A percentile compares a stretch with the other conserved stretches of the same genome.
phyloP scores from a whole-genome alignment of 2,888 invertebrate genomes.

The Cremastobaeus sp. region DNA sequence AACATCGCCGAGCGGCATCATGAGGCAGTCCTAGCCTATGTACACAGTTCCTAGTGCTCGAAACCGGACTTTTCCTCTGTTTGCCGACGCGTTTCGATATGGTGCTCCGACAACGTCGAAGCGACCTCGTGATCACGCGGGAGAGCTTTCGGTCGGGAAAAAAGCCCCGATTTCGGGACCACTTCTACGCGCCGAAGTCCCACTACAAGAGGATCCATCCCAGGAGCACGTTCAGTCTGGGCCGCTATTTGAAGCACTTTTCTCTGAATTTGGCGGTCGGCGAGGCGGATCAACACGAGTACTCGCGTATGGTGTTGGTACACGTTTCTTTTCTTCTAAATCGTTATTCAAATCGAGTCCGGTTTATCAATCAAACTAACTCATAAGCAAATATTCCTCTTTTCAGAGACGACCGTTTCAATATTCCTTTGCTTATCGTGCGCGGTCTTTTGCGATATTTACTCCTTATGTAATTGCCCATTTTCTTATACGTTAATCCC shows the following conservation, averaged over 20 bases:
- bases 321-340: conserved; percentile 23
- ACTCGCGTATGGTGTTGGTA: conserved; percentile 48
- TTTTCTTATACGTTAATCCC: no score
- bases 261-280: conserved; percentile 9
- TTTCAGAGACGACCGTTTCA: no score
- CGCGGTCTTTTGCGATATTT: no score
- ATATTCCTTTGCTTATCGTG: no score
- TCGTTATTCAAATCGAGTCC: no score
- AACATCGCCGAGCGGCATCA: no score
- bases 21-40: no score
- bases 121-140: conserved; percentile 17
- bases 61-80: no score
- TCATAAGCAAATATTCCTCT: no score
- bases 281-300: conserved; percentile 29
- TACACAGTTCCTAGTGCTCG: no score
- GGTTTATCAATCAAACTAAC: no score
- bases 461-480: no score
- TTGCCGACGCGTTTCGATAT: conserved; percentile 20
- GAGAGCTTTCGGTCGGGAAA: conserved; percentile 17
- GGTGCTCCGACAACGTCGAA: conserved; percentile 39
- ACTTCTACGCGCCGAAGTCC: conserved; percentile 4
- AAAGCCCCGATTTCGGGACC: conserved; percentile 20
- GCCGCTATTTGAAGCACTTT: conserved; percentile 17
- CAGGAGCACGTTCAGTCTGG: conserved; percentile 17
- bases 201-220: conserved; percentile 20